phyloP scores from a whole-genome alignment of 2,888 invertebrate genomes.

The Scaptomyza cyrtandrae region DNA sequence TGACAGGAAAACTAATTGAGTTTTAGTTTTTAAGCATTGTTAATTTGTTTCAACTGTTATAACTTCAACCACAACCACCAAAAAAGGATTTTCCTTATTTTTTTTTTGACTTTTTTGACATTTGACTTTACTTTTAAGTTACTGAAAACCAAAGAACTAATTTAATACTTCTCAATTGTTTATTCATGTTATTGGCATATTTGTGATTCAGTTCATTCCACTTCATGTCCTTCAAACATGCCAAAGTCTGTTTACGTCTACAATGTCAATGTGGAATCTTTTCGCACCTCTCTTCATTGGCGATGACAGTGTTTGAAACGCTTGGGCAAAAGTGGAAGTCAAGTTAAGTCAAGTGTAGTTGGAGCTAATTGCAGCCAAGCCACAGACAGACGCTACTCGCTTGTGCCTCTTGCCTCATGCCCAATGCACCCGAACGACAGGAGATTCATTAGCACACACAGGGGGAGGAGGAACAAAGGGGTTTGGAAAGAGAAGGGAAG shows the following conservation, averaged over 20 bases:
- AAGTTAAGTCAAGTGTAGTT: conserved; percentile 59
- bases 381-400: conserved; percentile 41
- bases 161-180: not conserved
- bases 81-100: too few species aligned
- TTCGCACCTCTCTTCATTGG: conserved; percentile 42
- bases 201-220: not conserved
- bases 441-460: conserved; percentile 62
- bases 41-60: too few species aligned
- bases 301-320: conserved; percentile 4
- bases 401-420: conserved; percentile 1
- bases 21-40: not conserved
- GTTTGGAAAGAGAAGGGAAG: not conserved
- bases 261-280: conserved; percentile 11
- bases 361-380: conserved; percentile 65
- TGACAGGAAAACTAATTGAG: not conserved
- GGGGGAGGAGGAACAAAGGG: not conserved
- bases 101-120: too few species aligned
- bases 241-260: too few species aligned
- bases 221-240: not conserved
- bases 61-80: too few species aligned
- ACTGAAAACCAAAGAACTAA: too few species aligned
- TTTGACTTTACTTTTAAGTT: too few species aligned
- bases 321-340: conserved; percentile 17
- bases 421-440: conserved; percentile 37
- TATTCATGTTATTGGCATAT: not conserved